A percentile compares a stretch with the other conserved stretches of the same genome.
Evolutionary conservation across 1,140 invertebrate species (phyloP).

Genomic region (Antheraea mylitta): DNA sequence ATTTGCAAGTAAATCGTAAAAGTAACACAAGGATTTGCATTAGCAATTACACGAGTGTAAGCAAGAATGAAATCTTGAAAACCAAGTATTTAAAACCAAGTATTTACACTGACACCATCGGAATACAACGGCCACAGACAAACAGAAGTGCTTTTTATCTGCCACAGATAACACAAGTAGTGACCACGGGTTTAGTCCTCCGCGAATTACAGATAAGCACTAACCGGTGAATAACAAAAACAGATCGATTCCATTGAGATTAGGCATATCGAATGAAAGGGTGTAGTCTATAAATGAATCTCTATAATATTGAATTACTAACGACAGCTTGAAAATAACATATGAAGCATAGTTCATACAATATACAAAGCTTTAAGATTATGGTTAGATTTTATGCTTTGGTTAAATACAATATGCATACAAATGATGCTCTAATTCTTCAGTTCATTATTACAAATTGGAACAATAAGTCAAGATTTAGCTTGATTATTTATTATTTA

Average conservation of each 20-base stretch:
- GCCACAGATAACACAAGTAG: conserved; percentile 40
- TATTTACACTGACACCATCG: conserved; percentile 28
- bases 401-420: no score
- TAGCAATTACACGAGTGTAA: not conserved
- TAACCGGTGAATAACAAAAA: conserved; percentile 18
- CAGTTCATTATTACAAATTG: no score
- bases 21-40: not conserved
- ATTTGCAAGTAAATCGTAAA: not conserved
- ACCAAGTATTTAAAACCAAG: not conserved
- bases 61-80: not conserved
- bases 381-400: no score
- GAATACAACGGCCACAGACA: conserved; percentile 28
- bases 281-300: not conserved
- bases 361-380: no score
- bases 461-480: no score
- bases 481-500: no score
- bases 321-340: not conserved
- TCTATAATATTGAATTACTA: not conserved
- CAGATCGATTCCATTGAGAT: conserved; percentile 21
- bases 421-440: no score
- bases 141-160: conserved; percentile 61
- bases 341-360: no score
- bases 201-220: conserved; percentile 19
- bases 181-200: conserved; percentile 39
- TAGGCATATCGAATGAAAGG: conserved; percentile 12